These are phyloP conservation scores for Delichon dasypus DNA, from an alignment of 2,797 vertebrate species.

Conservation along the genomic window DNA sequence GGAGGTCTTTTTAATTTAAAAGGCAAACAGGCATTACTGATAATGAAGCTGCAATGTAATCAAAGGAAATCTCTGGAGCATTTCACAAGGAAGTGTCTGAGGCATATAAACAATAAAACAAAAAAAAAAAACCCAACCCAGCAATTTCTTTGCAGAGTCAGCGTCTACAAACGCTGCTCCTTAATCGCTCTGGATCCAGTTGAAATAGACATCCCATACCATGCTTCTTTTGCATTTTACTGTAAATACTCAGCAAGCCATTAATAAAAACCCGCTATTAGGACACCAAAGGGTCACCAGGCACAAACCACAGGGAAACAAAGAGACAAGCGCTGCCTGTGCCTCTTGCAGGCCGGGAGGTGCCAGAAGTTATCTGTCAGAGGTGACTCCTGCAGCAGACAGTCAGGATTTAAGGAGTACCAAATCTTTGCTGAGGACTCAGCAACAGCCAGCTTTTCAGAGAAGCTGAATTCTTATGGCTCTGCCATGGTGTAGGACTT, in stretches of 20 bases:
- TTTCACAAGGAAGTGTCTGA: constrained; percentile 38
- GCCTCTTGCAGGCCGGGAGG: neutral
- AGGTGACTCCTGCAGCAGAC: neutral
- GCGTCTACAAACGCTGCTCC: neutral
- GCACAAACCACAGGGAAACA: neutral
- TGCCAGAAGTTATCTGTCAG: neutral
- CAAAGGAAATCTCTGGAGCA: constrained; percentile 51
- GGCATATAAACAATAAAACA: neutral
- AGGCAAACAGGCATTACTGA: constrained; percentile 61
- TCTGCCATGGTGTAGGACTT: neutral
- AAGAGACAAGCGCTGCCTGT: rapidly evolving
- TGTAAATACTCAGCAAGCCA: neutral
- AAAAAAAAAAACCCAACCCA: neutral
- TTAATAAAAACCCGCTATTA: neutral
- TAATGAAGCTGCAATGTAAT: constrained; percentile 61
- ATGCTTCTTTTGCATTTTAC: neutral
- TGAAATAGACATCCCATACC: neutral
- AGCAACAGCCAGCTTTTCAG: neutral
- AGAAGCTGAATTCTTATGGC: neutral
- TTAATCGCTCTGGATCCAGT: neutral
- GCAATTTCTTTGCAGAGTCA: constrained; percentile 6
- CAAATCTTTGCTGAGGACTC: neutral
- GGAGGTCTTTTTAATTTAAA: constrained; percentile 53
- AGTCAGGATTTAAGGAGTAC: neutral
- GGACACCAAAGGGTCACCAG: neutral